These are phyloP conservation scores for Pteruthius melanotis DNA, from an alignment of 2,113 vertebrate genomes.

Conservation along the genomic window DNA sequence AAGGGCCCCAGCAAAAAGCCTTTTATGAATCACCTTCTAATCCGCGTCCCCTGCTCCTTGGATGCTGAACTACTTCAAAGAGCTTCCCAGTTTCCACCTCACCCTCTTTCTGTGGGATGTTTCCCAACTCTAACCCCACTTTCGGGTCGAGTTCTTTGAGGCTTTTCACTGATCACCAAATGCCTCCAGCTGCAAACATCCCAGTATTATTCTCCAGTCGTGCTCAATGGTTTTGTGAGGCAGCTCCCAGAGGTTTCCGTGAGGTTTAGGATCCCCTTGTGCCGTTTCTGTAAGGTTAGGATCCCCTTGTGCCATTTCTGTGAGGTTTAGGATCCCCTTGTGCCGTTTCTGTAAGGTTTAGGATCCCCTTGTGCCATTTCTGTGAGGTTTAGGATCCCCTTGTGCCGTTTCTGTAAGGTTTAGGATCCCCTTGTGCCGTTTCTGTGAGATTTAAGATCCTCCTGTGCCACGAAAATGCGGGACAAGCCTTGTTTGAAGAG, in stretches of 20 bases:
- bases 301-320: not conserved
- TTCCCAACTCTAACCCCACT: not conserved
- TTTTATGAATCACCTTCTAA: slow-evolving; percentile 46
- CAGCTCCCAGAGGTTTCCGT: not conserved
- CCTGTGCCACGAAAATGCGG: not conserved
- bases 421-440: not conserved
- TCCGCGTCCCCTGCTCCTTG: slow-evolving; percentile 33
- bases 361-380: not conserved
- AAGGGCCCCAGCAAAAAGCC: not conserved
- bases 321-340: not conserved
- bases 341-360: not conserved
- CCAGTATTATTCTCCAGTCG: not conserved
- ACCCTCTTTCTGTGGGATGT: not conserved
- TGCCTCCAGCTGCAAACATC: not conserved
- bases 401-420: not conserved
- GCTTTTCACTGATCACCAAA: not conserved
- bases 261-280: not conserved
- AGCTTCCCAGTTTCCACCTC: slow-evolving; percentile 32
- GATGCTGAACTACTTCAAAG: slow-evolving; percentile 15
- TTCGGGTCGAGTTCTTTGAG: not conserved
- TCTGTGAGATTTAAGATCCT: not conserved
- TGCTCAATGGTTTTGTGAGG: not conserved
- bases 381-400: not conserved
- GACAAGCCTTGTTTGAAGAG: not conserved
- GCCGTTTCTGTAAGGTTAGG: not conserved